Conservation (phyloP, 1,140 invertebrate genomes). For the Frieseomelitta varia region DNA sequence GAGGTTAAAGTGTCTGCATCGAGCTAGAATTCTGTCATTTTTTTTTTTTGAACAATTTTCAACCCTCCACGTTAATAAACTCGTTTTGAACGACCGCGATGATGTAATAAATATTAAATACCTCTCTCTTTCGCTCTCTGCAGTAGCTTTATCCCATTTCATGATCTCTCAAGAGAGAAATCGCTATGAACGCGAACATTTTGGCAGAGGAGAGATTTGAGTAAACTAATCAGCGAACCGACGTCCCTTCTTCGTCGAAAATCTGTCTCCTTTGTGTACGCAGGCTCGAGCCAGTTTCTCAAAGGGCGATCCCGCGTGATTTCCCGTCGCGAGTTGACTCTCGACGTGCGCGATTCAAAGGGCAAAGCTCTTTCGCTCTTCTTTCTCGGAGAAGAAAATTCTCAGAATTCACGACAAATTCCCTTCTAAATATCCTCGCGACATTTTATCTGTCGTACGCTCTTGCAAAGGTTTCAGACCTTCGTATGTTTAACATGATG, state of each 20-base stretch:
- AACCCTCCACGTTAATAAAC: too few relatives aligned
- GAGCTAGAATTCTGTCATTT: neutral
- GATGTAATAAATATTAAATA: neutral
- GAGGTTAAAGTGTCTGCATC: too few relatives aligned
- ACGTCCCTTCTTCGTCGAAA: neutral
- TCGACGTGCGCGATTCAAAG: neutral
- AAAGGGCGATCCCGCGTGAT: neutral
- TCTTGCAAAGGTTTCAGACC: neutral
- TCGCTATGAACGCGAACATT: neutral
- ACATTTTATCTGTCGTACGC: neutral
- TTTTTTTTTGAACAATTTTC: too few relatives aligned
- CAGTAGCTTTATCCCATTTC: neutral
- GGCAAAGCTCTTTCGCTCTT: neutral
- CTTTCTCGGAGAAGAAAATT: neutral
- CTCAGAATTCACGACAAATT: neutral
- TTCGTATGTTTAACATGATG: neutral
- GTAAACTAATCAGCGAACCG: conserved; percentile 6
- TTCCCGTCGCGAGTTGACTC: neutral
- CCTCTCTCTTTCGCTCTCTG: too few relatives aligned
- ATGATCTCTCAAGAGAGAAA: neutral
- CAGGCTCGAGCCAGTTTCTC: neutral
- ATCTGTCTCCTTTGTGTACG: neutral
- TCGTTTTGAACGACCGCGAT: too few relatives aligned
- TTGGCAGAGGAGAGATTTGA: neutral
- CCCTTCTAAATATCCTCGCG: neutral